Base-by-base conservation (phyloP, 2,797 vertebrate species). In the Harpagifer antarcticus region DNA sequence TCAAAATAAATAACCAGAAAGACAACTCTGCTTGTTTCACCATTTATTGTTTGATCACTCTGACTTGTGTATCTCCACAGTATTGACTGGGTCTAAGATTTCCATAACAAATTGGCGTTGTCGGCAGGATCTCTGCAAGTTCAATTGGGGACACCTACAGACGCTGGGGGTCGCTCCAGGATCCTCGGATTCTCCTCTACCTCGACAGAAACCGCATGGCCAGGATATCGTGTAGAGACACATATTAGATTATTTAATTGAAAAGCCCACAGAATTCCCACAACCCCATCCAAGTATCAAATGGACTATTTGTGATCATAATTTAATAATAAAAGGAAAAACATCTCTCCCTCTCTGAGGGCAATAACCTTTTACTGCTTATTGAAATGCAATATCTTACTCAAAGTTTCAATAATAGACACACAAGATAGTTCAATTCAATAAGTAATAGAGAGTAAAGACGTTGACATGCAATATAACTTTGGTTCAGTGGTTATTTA, bases 291-390 rank as follows among this genome's bases (percentile, higher is more conserved):
- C 20, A 52, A 43, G 31, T 31, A 55, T 55, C n/a, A 44, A 14
- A 20, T 68, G 6, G 5, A 54, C 66, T 55, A 23, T 73, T 53
- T 52, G 7, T 68, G 8, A 63, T 67, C 37, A 13, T 19, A 19
- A 23, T 60, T 37, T 37, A 37, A 37, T 37, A 37, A 37, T 37
- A 37, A 37, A 37, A 37, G 5, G 33, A 37, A 37, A 37, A 37
- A 6, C 17, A 17, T 56, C 16, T 56, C 9, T 37, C 15, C 17
- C 15, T n/a, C 16, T 33, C 8, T 54, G 20, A 63, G 50, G 52
- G 49, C 52, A 83, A 83, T 85, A 81, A 81, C 52, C 47, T 79
- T 72, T 70, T 31, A 62, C 43, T 60, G 62, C 52, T 64, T 56
- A 76, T 49, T 83, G 17, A 70, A 80, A 77, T 63, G 53, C 37